A percentile compares a stretch with the other conserved stretches of the same genome.
Evolutionary conservation across 2,113 vertebrate species (phyloP).

Genomic region (Calidris pugnax): DNA sequence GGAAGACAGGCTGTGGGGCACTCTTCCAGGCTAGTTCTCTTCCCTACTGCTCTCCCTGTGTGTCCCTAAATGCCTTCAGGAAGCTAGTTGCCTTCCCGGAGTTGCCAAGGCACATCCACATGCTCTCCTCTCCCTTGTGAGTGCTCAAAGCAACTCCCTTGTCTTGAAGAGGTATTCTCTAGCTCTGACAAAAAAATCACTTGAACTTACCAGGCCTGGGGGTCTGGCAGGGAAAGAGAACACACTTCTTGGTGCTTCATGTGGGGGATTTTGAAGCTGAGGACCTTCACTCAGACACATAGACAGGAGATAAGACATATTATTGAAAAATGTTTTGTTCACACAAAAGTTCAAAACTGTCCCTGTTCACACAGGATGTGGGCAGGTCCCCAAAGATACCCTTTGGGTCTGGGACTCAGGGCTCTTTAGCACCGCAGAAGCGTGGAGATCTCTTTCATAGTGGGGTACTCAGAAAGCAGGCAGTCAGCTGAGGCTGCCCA

Average conservation of each 20-base stretch:
- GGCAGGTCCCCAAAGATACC: not conserved
- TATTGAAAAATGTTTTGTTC: not conserved
- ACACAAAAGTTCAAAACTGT: not conserved
- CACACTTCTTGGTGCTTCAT: not conserved
- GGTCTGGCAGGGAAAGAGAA: not conserved
- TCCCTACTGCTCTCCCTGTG: not conserved
- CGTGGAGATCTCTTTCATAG: not conserved
- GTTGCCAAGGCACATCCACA: not conserved
- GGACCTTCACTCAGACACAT: not conserved
- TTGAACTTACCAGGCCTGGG: not conserved
- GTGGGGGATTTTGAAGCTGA: not conserved
- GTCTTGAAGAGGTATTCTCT: not conserved
- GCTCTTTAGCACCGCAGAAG: not conserved
- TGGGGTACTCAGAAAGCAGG: too few species aligned
- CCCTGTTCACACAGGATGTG: not conserved
- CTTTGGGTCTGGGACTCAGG: not conserved
- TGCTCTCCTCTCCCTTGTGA: not conserved
- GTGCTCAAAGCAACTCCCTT: not conserved
- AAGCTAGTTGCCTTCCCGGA: not conserved
- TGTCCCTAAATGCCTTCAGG: not conserved
- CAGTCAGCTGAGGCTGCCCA: not conserved
- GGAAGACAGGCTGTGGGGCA: not conserved
- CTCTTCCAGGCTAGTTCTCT: not conserved
- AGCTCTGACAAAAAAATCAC: not conserved
- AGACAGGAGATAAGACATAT: not conserved